Base-by-base conservation (phyloP, 2,113 vertebrate genomes). In the Orientallactaga bullata region DNA sequence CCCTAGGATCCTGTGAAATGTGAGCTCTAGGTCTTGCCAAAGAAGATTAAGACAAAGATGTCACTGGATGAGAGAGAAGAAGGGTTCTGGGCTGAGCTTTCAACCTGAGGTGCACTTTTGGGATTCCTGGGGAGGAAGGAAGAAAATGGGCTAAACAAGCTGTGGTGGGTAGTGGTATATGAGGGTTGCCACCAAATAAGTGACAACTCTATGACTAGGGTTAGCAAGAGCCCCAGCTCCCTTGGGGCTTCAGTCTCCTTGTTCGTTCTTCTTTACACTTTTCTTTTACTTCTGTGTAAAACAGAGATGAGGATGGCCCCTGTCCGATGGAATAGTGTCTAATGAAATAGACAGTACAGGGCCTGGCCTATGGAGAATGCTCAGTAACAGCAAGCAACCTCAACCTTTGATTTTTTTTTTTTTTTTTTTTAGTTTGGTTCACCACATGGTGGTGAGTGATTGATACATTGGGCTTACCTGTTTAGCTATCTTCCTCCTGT, bases 21-120 rank as follows among this genome's bases (percentile, higher is more conserved):
- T 74, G 32, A 86, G 32, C 51, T 71, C 12, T 63, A 37, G 58
- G 65, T 83, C 51, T 94, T 1, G 1, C 71, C 73, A 88, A 91
- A 89, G 68, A 51, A 92, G 24, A 81, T 66, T 73, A n/a, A 86
- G 81, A 84, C 24, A 42, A 74, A 83, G 72, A 72, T 71, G 68
- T 26, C 47, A 61, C 42, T 11, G 20, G 28, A 39, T 63, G 39
- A 83, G 18, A 77, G 35, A 94, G 35, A 28, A 35, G 55, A 85
- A 39, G 37, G 39, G 51, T 71, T 4, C 37, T 16, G 79, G 77
- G 24, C 37, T 68, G 26, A 37, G 47, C 32, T 39, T 28, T 71
- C 16, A 61, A 12, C 13, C 32, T 58, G 28, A 13, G 23, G 58
- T 72, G 23, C 8, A 42, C 18, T 68, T 63, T 24, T 7, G 12